phyloP scores from a whole-genome alignment of 2,113 vertebrate species.

The Spilogale gracilis region DNA sequence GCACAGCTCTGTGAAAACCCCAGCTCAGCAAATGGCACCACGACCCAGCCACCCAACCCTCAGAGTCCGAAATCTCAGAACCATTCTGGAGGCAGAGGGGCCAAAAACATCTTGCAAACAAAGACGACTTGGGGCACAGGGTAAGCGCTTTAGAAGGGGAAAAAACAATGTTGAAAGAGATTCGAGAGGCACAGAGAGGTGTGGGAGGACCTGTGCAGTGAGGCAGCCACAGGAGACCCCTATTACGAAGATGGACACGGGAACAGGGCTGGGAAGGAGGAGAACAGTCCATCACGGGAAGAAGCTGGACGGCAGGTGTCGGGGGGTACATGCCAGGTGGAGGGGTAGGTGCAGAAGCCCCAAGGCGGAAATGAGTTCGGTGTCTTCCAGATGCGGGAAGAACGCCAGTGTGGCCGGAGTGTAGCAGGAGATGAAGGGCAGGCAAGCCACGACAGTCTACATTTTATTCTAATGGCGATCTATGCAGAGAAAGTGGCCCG shows the following conservation, averaged over 20 bases:
- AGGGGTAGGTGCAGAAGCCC: neutral
- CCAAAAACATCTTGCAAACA: neutral
- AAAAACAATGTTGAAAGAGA: neutral
- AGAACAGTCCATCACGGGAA: neutral
- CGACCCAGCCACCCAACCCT: neutral
- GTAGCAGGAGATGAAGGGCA: fast-evolving
- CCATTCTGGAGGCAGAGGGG: neutral
- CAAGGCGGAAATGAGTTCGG: no score
- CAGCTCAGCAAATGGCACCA: neutral
- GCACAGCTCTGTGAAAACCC: neutral
- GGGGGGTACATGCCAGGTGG: neutral
- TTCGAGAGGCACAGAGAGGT: neutral
- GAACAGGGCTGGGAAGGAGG: neutral
- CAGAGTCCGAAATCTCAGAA: neutral
- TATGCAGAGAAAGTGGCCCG: neutral
- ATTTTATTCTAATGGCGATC: neutral
- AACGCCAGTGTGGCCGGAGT: neutral
- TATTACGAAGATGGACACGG: neutral
- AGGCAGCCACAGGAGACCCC: fast-evolving
- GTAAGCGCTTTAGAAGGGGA: neutral
- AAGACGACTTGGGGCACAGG: neutral
- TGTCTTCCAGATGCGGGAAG: neutral
- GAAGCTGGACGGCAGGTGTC: neutral
- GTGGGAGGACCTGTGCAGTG: neutral
- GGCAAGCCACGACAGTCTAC: fast-evolving